Conservation (phyloP, 2,888 invertebrate species). For the Volucella zonaria region DNA sequence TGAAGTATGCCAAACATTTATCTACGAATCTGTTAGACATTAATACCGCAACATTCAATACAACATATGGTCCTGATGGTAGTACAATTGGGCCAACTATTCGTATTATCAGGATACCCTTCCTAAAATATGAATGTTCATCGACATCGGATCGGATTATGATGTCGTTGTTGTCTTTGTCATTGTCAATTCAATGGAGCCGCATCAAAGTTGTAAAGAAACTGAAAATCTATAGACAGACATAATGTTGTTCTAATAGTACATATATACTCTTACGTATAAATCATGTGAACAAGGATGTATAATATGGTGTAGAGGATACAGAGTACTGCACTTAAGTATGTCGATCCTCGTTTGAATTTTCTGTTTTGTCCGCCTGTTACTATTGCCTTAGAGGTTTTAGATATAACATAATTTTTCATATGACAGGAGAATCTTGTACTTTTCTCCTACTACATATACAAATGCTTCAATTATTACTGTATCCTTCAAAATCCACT, state of each 20-base stretch:
- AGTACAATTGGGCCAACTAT: constrained; percentile 27
- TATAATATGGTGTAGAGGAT: too few species aligned
- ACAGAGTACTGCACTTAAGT: too few species aligned
- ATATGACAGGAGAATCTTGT: too few species aligned
- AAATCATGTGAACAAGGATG: too few species aligned
- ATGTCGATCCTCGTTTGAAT: too few species aligned
- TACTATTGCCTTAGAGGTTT: too few species aligned
- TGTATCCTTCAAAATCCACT: too few species aligned
- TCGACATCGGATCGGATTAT: constrained; percentile 52
- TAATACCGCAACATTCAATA: constrained; percentile 60
- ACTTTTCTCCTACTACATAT: too few species aligned
- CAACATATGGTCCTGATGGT: constrained; percentile 52
- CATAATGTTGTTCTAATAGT: neutral
- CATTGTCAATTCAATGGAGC: constrained; percentile 30
- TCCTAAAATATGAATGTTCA: constrained; percentile 60
- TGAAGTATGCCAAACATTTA: constrained; percentile 46
- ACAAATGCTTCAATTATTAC: too few species aligned
- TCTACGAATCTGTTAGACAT: constrained; percentile 40
- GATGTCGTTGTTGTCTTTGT: constrained; percentile 54
- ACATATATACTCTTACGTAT: too few species aligned
- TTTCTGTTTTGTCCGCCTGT: too few species aligned
- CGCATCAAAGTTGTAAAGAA: constrained; percentile 51
- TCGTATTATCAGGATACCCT: constrained; percentile 4
- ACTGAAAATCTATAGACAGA: constrained; percentile 47
- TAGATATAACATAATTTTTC: too few species aligned